A percentile compares a stretch with the other conserved stretches of the same genome.
phyloP scores from a whole-genome alignment of 1,140 invertebrate genomes.

The Euwallacea fornicatus region DNA sequence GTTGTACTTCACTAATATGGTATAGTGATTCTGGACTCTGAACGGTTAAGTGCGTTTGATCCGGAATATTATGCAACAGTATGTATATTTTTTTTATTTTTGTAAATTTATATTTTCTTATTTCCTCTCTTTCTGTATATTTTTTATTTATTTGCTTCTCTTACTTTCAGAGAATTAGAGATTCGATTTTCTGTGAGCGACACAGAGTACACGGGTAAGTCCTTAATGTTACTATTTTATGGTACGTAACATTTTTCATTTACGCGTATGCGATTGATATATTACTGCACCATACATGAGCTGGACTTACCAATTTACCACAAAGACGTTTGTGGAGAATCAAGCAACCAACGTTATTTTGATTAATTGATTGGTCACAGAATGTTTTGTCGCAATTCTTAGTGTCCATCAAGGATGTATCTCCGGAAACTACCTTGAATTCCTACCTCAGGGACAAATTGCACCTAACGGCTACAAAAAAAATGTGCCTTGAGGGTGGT shows the following conservation, averaged over 20 bases:
- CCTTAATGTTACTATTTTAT: too few relatives aligned
- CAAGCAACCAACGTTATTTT: background rate
- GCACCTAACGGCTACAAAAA: conserved; percentile 75
- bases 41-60: too few relatives aligned
- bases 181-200: conserved; percentile 3
- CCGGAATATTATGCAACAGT: too few relatives aligned
- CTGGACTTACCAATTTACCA: too few relatives aligned
- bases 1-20: too few relatives aligned
- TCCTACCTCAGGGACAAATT: conserved; percentile 68
- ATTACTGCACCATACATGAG: too few relatives aligned
- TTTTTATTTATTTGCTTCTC: background rate
- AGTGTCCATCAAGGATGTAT: conserved; percentile 44
- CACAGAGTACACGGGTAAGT: conserved; percentile 3
- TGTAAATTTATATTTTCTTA: too few relatives aligned
- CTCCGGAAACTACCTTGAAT: conserved; percentile 65
- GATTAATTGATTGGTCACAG: conserved; percentile 50
- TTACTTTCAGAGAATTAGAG: conserved; percentile 7
- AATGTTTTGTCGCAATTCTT: background rate
- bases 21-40: too few relatives aligned
- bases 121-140: background rate
- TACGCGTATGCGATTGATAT: too few relatives aligned
- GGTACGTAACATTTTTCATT: too few relatives aligned
- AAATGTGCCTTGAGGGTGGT: conserved; percentile 80
- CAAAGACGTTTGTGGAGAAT: background rate
- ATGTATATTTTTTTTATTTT: too few relatives aligned